Conservation (phyloP, 92 coral and sea anemone species). For the Porites lobata region DNA sequence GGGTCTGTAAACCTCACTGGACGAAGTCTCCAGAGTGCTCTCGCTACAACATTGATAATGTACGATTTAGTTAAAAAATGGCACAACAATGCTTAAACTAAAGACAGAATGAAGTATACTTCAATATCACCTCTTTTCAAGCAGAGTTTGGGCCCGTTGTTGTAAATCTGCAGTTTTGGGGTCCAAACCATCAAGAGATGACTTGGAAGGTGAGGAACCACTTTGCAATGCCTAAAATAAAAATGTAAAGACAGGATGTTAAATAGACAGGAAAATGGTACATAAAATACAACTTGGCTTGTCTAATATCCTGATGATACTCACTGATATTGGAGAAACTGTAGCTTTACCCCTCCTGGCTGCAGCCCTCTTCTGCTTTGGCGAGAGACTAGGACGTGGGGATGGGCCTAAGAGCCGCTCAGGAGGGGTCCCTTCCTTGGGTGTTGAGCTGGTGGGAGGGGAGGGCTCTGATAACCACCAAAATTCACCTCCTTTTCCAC, state of each 20-base stretch:
- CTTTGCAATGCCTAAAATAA: constrained; percentile 27
- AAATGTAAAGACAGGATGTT: not conserved
- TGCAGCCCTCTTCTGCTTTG: constrained; percentile 43
- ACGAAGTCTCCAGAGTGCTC: constrained; percentile 64
- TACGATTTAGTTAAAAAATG: not conserved
- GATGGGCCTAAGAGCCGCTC: constrained; percentile 55
- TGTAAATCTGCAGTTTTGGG: constrained; percentile 74
- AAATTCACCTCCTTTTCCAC: constrained; percentile 73
- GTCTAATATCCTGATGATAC: not conserved
- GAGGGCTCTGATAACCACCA: constrained; percentile 93
- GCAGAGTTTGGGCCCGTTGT: constrained; percentile 80
- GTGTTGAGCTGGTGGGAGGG: constrained; percentile 90
- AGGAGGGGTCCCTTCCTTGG: constrained; percentile 79
- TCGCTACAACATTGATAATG: constrained; percentile 32
- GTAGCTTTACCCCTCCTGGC: constrained; percentile 31
- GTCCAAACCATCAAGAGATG: constrained; percentile 78
- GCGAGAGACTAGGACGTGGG: constrained; percentile 59
- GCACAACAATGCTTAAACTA: not conserved
- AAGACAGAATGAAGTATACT: too few species aligned
- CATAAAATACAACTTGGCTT: too few species aligned
- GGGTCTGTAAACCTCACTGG: constrained; percentile 38
- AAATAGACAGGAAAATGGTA: not conserved
- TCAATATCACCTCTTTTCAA: constrained; percentile 83
- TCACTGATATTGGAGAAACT: constrained; percentile 21
- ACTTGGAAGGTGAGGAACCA: constrained; percentile 49